These are phyloP conservation scores for Lordiphosa stackelbergi DNA, from an alignment of 1,140 invertebrate species.

Conservation along the genomic window DNA sequence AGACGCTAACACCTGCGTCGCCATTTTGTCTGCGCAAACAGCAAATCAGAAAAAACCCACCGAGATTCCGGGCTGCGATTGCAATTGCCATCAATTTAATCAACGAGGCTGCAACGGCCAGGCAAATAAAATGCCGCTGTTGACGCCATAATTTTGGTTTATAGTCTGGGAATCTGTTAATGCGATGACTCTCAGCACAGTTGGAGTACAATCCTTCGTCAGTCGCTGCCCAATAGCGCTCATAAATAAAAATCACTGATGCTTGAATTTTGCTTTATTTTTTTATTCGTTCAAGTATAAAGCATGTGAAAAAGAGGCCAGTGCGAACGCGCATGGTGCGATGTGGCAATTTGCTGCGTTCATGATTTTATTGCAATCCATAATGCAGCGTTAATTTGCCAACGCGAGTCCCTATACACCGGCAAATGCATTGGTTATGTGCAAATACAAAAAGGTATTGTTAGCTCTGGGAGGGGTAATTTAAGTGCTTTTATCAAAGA, in stretches of 20 bases:
- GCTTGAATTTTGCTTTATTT: constrained; percentile 68
- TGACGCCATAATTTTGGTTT: constrained; percentile 66
- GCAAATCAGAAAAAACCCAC: not conserved
- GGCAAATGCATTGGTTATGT: constrained; percentile 9
- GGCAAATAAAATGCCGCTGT: constrained; percentile 56
- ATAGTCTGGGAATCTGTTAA: constrained; percentile 65
- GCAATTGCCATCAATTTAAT: constrained; percentile 68
- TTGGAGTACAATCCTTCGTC: not conserved
- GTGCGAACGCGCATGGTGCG: constrained; percentile 19
- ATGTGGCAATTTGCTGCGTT: constrained; percentile 40
- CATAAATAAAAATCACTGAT: constrained; percentile 72
- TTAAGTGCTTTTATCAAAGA: constrained; percentile 3
- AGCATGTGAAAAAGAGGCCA: constrained; percentile 49
- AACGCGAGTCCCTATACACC: not conserved
- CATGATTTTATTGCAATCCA: constrained; percentile 49
- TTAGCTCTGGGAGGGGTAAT: constrained; percentile 4
- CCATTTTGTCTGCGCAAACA: constrained; percentile 42
- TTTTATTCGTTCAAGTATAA: constrained; percentile 35
- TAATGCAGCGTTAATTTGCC: constrained; percentile 45
- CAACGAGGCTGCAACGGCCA: constrained; percentile 50
- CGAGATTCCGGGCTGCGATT: constrained; percentile 27
- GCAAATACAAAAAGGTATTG: constrained; percentile 6
- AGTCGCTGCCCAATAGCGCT: constrained; percentile 32
- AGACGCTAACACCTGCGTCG: constrained; percentile 36
- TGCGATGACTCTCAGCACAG: constrained; percentile 46